A percentile compares a stretch with the other conserved stretches of the same genome.
Evolutionary conservation across 2,888 invertebrate genomes (phyloP).

Genomic region (Caenorhabditis doughertyi): DNA sequence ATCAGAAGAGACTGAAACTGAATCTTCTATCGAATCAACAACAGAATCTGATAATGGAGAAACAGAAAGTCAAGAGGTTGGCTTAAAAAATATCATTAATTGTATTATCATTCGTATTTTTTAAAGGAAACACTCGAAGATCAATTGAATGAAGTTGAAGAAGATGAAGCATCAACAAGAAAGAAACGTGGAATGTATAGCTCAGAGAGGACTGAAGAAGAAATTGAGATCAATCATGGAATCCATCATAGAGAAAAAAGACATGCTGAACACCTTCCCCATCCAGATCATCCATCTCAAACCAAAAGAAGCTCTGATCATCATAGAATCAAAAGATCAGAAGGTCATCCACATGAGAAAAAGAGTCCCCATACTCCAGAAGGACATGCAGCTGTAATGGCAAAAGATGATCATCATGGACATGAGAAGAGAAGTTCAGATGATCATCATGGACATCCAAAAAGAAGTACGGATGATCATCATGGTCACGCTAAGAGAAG

Average conservation of each 20-base stretch:
- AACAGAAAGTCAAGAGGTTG: constrained; percentile 31
- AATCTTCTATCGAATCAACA: constrained; percentile 14
- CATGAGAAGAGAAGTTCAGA: constrained; percentile 46
- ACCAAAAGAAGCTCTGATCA: constrained; percentile 34
- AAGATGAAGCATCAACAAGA: constrained; percentile 18
- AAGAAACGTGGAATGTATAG: constrained; percentile 56
- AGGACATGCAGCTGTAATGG: not conserved
- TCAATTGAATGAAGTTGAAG: constrained; percentile 46
- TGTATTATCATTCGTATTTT: not conserved
- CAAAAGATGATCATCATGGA: constrained; percentile 31
- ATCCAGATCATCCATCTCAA: constrained; percentile 19
- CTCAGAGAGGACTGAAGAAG: constrained; percentile 57
- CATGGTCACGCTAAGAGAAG: constrained; percentile 42
- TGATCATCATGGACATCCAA: constrained; percentile 47
- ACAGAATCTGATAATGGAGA: constrained; percentile 24
- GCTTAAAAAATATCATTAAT: not conserved
- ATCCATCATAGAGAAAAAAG: constrained; percentile 50
- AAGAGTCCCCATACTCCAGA: constrained; percentile 14
- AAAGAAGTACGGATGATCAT: constrained; percentile 43
- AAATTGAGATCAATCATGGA: constrained; percentile 39
- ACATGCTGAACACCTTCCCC: constrained; percentile 50
- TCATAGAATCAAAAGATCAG: constrained; percentile 39
- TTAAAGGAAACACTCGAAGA: constrained; percentile 40
- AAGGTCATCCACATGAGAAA: constrained; percentile 46
- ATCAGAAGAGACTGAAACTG: constrained; percentile 37